Percentiles rank a stretch among this genome's conserved stretches.
phyloP scores from a whole-genome alignment of 2,113 vertebrate genomes.

The Melospiza georgiana region DNA sequence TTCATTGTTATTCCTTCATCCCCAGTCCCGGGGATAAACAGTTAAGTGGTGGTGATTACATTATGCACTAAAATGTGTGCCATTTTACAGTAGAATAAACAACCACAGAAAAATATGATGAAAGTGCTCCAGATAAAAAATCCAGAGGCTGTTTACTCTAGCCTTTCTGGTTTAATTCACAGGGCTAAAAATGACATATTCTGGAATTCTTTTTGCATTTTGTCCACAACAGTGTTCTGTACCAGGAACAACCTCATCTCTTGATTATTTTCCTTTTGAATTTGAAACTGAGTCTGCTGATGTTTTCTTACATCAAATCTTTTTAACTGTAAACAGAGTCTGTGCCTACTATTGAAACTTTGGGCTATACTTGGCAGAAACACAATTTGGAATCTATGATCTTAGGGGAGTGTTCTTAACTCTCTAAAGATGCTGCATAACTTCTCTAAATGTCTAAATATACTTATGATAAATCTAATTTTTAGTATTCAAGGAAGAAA shows the following conservation, averaged over 20 bases:
- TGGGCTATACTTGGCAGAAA: not conserved
- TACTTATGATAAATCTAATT: not conserved
- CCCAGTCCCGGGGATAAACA: not conserved
- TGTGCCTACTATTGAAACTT: not conserved
- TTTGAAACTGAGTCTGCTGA: not conserved
- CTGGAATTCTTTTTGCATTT: not conserved
- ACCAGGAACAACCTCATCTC: not conserved
- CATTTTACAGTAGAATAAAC: not conserved
- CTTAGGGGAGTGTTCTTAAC: not conserved
- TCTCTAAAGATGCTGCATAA: not conserved
- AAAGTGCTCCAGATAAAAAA: not conserved
- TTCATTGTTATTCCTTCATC: not conserved
- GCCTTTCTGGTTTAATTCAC: not conserved
- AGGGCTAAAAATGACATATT: not conserved
- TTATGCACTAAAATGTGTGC: not conserved
- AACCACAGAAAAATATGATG: not conserved
- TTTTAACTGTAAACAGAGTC: not conserved
- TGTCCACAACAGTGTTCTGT: not conserved
- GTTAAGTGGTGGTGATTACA: not conserved
- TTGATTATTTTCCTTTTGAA: not conserved
- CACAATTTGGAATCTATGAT: not conserved
- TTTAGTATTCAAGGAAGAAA: not conserved
- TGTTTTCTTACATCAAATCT: not conserved
- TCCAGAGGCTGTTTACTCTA: not conserved
- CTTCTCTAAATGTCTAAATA: not conserved